These are phyloP conservation scores for Micoletzkya japonica DNA, from an alignment of 2,888 invertebrate genomes.

Conservation along the genomic window DNA sequence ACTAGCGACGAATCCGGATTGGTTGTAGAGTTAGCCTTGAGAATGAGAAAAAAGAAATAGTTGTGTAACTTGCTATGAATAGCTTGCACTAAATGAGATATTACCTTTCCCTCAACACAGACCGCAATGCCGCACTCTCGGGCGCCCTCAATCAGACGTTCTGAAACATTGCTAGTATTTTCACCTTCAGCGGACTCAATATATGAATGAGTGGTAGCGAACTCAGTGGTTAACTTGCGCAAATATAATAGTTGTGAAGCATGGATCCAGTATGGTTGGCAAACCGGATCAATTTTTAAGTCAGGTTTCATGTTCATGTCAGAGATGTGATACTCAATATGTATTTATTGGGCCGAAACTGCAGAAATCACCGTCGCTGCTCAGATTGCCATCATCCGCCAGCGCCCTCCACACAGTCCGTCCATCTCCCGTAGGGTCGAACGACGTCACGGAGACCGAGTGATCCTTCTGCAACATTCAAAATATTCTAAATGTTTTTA, in stretches of 20 bases:
- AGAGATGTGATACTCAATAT: too few species aligned
- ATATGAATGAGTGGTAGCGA: too few species aligned
- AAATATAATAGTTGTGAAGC: not conserved
- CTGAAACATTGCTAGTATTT: not conserved
- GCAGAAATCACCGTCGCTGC: constrained; percentile 5
- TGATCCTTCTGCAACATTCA: not conserved
- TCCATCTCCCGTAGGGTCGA: constrained; percentile 44
- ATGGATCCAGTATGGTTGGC: not conserved
- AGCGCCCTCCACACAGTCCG: constrained; percentile 33
- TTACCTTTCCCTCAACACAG: not conserved
- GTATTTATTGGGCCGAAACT: not conserved
- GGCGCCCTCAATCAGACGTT: constrained; percentile 9
- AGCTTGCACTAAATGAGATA: too few species aligned
- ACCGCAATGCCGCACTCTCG: constrained; percentile 15
- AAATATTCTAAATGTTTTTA: not conserved
- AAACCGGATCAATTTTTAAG: not conserved
- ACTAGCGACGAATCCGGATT: too few species aligned
- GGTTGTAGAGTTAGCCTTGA: too few species aligned
- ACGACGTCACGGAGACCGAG: constrained; percentile 34
- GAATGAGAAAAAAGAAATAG: too few species aligned
- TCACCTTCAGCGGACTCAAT: not conserved
- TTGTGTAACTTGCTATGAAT: too few species aligned
- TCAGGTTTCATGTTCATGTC: too few species aligned
- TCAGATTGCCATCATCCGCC: constrained; percentile 33
- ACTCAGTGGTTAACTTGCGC: not conserved